These are phyloP conservation scores for Campylorhamphus procurvoides DNA, from an alignment of 2,113 vertebrate species.

Conservation along the genomic window DNA sequence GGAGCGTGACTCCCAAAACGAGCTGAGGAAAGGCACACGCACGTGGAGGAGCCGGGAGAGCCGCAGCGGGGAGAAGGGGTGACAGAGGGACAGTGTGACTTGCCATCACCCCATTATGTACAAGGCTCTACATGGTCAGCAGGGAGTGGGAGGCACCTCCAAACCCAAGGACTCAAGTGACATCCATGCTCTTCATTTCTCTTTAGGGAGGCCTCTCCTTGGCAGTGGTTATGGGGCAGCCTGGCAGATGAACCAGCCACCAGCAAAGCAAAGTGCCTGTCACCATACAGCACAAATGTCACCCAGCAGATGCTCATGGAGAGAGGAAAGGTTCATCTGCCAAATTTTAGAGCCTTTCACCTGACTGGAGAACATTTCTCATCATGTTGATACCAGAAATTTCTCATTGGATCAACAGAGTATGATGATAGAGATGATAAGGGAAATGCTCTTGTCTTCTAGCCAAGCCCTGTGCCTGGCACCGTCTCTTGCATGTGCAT, in stretches of 20 bases:
- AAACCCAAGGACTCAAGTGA: neutral
- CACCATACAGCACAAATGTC: rapidly evolving
- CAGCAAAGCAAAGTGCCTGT: neutral
- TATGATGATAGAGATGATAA: neutral
- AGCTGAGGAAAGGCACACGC: neutral
- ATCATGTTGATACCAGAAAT: neutral
- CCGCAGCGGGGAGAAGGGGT: rapidly evolving
- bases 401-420: neutral
- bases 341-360: neutral
- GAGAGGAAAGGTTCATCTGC: neutral
- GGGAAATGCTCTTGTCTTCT: neutral
- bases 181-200: neutral
- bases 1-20: neutral
- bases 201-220: neutral
- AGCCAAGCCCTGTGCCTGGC: neutral
- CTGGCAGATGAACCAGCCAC: neutral
- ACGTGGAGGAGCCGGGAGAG: rapidly evolving
- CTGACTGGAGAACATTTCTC: neutral
- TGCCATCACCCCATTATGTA: rapidly evolving
- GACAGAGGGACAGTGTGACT: neutral
- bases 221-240: neutral
- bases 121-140: rapidly evolving
- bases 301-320: neutral
- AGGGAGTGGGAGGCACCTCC: neutral
- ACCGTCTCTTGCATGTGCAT: neutral